Conservation (phyloP, 2,888 invertebrate genomes). For the Leucophenga maculata region DNA sequence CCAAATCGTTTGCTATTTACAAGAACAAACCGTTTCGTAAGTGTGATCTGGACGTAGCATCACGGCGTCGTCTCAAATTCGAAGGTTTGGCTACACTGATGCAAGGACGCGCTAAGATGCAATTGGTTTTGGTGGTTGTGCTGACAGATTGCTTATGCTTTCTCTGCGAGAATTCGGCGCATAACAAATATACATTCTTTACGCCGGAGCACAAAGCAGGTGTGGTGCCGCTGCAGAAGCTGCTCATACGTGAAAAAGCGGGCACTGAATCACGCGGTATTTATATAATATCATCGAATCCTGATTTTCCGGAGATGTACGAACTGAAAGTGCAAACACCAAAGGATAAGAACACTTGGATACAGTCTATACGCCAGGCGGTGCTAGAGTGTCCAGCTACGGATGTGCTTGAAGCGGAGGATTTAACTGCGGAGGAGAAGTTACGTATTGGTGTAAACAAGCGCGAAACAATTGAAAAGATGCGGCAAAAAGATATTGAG, state of each 20-base stretch:
- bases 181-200: conserved; percentile 90
- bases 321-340: conserved; percentile 91
- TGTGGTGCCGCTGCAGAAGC: conserved; percentile 91
- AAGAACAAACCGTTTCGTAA: conserved; percentile 93
- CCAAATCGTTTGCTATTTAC: conserved; percentile 90
- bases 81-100: conserved; percentile 92
- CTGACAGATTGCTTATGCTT: conserved; percentile 94
- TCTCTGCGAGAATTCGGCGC: conserved; percentile 91
- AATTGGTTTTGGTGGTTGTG: conserved; percentile 89
- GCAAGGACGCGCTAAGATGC: conserved; percentile 93
- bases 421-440: conserved; percentile 84
- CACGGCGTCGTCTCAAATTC: conserved; percentile 87
- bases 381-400: conserved; percentile 86
- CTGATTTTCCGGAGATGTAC: conserved; percentile 95
- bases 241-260: conserved; percentile 94
- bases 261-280: conserved; percentile 90
- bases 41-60: conserved; percentile 88
- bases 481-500: conserved; percentile 90
- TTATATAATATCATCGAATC: conserved; percentile 93
- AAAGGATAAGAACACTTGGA: conserved; percentile 92
- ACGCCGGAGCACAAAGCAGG: conserved; percentile 97
- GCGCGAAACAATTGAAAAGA: conserved; percentile 78
- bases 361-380: conserved; percentile 86
- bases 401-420: conserved; percentile 83
- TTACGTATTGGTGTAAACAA: conserved; percentile 74